Base-by-base conservation (phyloP, 1,140 invertebrate species). In the Drosophila pseudoananassae region DNA sequence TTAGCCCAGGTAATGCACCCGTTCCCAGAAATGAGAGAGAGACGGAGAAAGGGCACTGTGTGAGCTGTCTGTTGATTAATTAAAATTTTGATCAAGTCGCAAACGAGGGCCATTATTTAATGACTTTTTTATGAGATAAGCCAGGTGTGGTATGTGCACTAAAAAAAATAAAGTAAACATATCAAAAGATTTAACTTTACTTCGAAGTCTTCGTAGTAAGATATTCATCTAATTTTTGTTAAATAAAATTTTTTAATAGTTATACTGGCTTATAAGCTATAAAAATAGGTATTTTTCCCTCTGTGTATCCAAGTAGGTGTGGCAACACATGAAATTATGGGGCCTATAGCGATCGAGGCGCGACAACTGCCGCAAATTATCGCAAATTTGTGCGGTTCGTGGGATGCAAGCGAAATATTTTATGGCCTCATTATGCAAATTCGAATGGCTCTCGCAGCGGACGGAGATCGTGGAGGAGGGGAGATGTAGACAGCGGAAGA, bases 341-440 rank as follows among this genome's bases (percentile, higher is more conserved):
- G 46, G 65, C 52, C 52, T 55, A 56, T 54, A 58, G 54, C 47
- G 78, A 83, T 78, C 78, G 76, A 83, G 83, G 83, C 78, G 83
- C 83, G 83, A 88, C 83, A 88, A 88, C 78, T 83, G 83, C 83
- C 83, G 63, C 83, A 88, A 88, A 88, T 88, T 88, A 89, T 77
- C 78, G 59, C 83, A 88, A 88, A 88, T 88, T 88, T 83, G 76
- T 68, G 75, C 56, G 68, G 40, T 70, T 82, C 83, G 83, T 89
- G 69, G 85, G 80, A 85, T 85, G 85, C 87, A 90, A 73, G 81
- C 77, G 71, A 90, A 90, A 82, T 85, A 90, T 82, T 90, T 90
- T 85, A 90, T 90, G 81, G 74, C 78, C 85, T 90, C 85, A 90
- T 90, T 90, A 90, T 90, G 81, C 78, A 90, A 90, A 90, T 75